phyloP scores from a whole-genome alignment of 2,888 invertebrate species.

The Chrysina gloriosa region DNA sequence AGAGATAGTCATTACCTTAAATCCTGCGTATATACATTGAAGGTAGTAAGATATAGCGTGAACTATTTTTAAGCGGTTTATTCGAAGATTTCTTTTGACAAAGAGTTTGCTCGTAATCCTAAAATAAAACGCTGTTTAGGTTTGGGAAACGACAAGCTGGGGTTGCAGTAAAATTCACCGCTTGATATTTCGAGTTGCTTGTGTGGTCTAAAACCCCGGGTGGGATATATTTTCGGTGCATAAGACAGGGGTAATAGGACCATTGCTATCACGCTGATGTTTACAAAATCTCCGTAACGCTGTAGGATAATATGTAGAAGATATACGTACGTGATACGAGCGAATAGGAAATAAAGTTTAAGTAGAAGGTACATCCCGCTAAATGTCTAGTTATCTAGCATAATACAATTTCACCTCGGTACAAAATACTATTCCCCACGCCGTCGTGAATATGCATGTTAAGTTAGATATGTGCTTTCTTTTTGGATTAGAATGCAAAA shows the following conservation, averaged over 20 bases:
- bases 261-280: constrained; percentile 24
- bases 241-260: constrained; percentile 29
- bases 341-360: not conserved
- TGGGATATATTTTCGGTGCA: constrained; percentile 33
- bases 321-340: not conserved
- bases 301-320: constrained; percentile 10
- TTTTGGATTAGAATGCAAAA: too few relatives aligned
- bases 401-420: not conserved
- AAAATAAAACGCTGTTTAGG: constrained; percentile 36
- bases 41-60: constrained; percentile 12
- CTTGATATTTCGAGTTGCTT: constrained; percentile 31
- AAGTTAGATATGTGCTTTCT: too few relatives aligned
- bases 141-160: constrained; percentile 26
- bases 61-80: constrained; percentile 23
- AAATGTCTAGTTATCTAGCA: not conserved
- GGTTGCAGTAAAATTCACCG: constrained; percentile 37
- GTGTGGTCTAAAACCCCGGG: constrained; percentile 39
- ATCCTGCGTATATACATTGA: not conserved
- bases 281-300: constrained; percentile 21
- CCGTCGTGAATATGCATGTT: too few relatives aligned
- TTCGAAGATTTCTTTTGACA: constrained; percentile 33
- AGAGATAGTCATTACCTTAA: too few relatives aligned
- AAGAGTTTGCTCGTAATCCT: constrained; percentile 25
- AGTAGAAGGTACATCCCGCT: not conserved
- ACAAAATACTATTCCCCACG: too few relatives aligned